Percentiles rank a stretch among this genome's conserved stretches.
phyloP scores from a whole-genome alignment of 2,113 vertebrate genomes.

The Pluvialis apricaria region DNA sequence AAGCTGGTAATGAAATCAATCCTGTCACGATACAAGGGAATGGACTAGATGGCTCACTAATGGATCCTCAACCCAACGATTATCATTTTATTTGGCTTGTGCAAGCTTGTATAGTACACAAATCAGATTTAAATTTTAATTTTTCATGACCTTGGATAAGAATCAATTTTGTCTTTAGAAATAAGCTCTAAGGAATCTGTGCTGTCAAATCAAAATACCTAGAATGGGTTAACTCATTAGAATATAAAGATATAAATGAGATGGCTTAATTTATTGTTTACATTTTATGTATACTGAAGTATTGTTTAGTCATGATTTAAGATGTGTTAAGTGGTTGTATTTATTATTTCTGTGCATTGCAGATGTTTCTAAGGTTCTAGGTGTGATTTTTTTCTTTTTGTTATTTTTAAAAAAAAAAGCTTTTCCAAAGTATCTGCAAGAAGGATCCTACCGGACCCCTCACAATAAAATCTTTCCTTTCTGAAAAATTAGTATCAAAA shows the following conservation, averaged over 20 bases:
- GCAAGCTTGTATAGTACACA: not conserved
- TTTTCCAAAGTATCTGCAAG: not conserved
- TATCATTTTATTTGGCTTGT: conserved; percentile 25
- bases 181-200: not conserved
- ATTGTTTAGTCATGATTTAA: not conserved
- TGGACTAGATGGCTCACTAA: conserved; percentile 9
- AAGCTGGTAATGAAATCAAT: conserved; percentile 8
- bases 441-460: not conserved
- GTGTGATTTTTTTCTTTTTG: not conserved
- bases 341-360: not conserved
- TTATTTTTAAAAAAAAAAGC: not conserved
- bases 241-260: not conserved
- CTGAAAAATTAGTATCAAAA: not conserved
- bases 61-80: not conserved
- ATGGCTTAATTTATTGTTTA: not conserved
- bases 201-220: not conserved
- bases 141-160: not conserved
- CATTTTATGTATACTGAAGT: not conserved
- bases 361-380: not conserved
- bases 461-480: not conserved
- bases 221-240: not conserved
- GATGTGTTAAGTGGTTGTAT: not conserved
- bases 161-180: conserved; percentile 19
- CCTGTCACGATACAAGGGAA: not conserved
- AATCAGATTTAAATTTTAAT: conserved; percentile 3